phyloP scores from a whole-genome alignment of 2,888 invertebrate species.

The Hipparchia semele region DNA sequence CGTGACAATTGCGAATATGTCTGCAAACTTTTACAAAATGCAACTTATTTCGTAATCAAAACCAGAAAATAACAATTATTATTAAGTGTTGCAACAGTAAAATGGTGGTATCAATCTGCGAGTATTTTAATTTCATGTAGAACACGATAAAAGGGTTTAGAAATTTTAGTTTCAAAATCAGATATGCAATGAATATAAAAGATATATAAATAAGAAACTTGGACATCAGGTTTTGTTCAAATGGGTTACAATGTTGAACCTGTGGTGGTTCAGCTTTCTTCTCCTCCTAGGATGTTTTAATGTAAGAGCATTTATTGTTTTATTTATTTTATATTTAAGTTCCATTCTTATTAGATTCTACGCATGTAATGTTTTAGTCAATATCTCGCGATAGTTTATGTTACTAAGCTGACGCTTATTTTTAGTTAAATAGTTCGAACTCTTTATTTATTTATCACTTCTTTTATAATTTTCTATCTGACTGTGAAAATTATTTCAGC shows the following conservation, averaged over 20 bases:
- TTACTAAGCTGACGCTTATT: too few relatives aligned
- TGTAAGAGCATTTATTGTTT: slow-evolving; percentile 49
- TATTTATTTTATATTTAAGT: not conserved
- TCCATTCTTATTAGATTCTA: too few relatives aligned
- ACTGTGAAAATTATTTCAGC: not conserved
- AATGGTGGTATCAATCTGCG: not conserved
- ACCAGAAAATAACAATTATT: not conserved
- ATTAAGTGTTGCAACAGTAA: not conserved
- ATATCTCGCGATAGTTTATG: too few relatives aligned
- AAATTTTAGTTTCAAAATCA: slow-evolving; percentile 38
- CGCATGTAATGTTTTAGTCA: too few relatives aligned
- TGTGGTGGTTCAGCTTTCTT: slow-evolving; percentile 52
- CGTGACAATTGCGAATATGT: too few relatives aligned
- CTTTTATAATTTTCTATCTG: not conserved
- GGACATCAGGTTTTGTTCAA: slow-evolving; percentile 28
- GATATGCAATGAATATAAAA: slow-evolving; percentile 50
- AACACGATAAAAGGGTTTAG: slow-evolving; percentile 22
- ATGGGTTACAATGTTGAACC: slow-evolving; percentile 51
- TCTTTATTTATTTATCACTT: not conserved
- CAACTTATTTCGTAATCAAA: not conserved
- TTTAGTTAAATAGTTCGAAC: too few relatives aligned
- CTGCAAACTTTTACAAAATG: not conserved
- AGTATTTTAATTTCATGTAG: slow-evolving; percentile 6
- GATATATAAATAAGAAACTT: slow-evolving; percentile 39
- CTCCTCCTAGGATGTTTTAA: slow-evolving; percentile 51